Percentiles rank a stretch among this genome's conserved stretches.
Evolutionary conservation across 2,113 vertebrate genomes (phyloP).

Genomic region (Neogobius melanostomus): DNA sequence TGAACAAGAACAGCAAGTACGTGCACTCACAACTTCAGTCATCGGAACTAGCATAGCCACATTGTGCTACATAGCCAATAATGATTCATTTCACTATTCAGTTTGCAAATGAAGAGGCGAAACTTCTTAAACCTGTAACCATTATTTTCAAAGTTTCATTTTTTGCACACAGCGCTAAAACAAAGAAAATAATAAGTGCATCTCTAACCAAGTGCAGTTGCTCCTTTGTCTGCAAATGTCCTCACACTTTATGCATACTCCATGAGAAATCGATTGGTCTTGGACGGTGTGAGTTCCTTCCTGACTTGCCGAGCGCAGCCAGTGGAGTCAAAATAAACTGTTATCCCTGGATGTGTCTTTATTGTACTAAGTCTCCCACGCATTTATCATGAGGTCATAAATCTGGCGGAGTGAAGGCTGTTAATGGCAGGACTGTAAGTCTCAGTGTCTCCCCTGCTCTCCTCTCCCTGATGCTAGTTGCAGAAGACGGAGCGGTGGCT

Average conservation of each 20-base stretch:
- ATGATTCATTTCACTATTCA: no score
- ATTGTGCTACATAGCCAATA: no score
- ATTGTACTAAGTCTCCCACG: conserved; percentile 62
- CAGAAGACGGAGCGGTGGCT: conserved; percentile 60
- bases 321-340: conserved; percentile 58
- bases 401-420: conserved; percentile 68
- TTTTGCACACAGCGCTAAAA: no score
- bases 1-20: no score
- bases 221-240: background rate
- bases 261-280: background rate
- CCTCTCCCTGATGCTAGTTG: conserved; percentile 45
- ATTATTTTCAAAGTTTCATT: no score
- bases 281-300: conserved; percentile 15
- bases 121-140: no score
- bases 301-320: conserved; percentile 15
- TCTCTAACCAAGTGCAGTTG: background rate
- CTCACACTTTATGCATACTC: background rate
- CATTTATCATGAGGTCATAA: conserved; percentile 71
- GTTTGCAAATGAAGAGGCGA: no score
- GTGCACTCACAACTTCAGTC: no score
- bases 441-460: conserved; percentile 52
- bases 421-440: conserved; percentile 64
- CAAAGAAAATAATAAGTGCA: no score
- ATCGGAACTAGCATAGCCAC: no score
- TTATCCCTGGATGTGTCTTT: conserved; percentile 71